Evolutionary conservation across 2,797 vertebrate species (phyloP), one percentile per base, ranked within the genome.

Genomic region (Platyrinchus mystaceus): DNA sequence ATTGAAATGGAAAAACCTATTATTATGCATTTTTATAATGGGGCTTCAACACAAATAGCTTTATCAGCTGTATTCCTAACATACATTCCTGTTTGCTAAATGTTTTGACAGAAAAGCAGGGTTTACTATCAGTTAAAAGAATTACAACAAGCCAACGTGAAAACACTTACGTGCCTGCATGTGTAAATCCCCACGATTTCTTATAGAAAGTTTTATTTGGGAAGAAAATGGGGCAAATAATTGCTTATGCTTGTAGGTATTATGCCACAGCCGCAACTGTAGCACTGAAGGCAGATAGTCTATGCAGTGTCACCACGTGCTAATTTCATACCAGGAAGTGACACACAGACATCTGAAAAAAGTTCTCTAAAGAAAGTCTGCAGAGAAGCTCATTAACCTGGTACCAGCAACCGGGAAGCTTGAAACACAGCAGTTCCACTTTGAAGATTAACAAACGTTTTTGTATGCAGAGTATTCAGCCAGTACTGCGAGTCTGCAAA

Each of bases 291-390:
- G 47, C 73, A 76, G n/a, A n/a, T n/a, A n/a, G 28, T 10, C 55
- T 37, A 2, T 24, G 69, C 53, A 64, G 81, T 3, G 17, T n/a
- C 3, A 0, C 85, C 82, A 86, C 0, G 1, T 63, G 73, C 50
- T 44, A 19, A 58, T 70, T 76, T 74, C 64, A 53, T 10, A 90
- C 52, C 83, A 94, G 93, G 90, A 96, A 96, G 92, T 90, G 67
- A 76, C 22, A 93, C 7, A 37, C 13, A 84, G 34, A 24, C 67
- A 69, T 41, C 47, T 53, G 34, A 92, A 87, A 30, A 60, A 84
- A 74, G 14, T 53, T 87, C 44, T 86, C 73, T 14, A n/a, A 73
- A 70, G 44, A 53, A 17, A 50, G 24, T 69, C 74, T 3, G 2
- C 41, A 67, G 70, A 64, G 67, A 66, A 74, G 27, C 15, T 84